Base-by-base conservation (phyloP, 2,113 vertebrate genomes). In the Orcinus orca region DNA sequence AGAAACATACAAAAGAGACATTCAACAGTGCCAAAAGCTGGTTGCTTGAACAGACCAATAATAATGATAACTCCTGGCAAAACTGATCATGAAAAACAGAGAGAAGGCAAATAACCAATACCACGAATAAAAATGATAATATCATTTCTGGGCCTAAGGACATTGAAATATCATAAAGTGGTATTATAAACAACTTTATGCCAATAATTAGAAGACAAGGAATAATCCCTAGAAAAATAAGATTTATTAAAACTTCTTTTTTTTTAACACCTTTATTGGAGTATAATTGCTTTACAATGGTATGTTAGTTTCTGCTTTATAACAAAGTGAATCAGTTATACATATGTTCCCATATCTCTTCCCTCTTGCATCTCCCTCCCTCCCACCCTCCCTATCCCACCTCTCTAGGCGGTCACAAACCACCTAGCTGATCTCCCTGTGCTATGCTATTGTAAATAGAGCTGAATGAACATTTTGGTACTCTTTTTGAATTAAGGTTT, bases 161-260 rank as follows among this genome's bases (percentile, higher is more conserved):
- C 10, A 53, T 33, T 87, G 88, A 92, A 82, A 81, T 92, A 82
- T 67, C 33, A 17, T 31, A 85, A 85, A 41, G 47, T 74, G 33
- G 74, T 60, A 77, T 50, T 62, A 33, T 29, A 70, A 92, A 74
- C 3, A 67, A 83, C 33, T 76, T 83, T 76, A 68, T 21, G 53
- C 5, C 47, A 88, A 60, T 38, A 88, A 68, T 15, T 88, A 88
- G 31, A 50, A 68, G 33, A 12, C 3, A 31, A 77, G 47, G 6
- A 94, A 71, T 33, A 74, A 88, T 67, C 82, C 67, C 76, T 29
- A 83, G 60, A 92, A 95, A 90, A 71, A 38, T 63, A 74, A 88
- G 29, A 83, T 58, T 70, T 80, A 74, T 38, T 85, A 88, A 92
- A 96, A 60, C 20, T 21, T 44, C 44, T 67, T 58, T 47, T 47